phyloP scores from a whole-genome alignment of 2,888 invertebrate genomes.

The Pycnomerus fuliginosus region DNA sequence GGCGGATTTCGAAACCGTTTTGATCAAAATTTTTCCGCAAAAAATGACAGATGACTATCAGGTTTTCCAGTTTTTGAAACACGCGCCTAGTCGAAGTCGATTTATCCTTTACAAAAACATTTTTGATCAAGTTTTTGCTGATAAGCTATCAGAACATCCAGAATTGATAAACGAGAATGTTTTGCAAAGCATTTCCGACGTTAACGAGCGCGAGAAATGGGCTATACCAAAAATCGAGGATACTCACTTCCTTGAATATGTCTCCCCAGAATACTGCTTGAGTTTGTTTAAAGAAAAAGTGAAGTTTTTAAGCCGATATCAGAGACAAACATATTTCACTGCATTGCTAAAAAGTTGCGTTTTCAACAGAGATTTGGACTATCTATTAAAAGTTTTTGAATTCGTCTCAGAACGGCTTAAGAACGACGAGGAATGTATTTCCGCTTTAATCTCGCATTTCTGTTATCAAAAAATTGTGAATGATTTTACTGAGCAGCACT shows the following conservation, averaged over 20 bases:
- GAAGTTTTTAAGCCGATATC: background rate
- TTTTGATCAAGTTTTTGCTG: background rate
- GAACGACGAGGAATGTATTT: no score
- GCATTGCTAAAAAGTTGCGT: background rate
- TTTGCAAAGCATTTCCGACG: constrained; percentile 10
- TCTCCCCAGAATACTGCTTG: background rate
- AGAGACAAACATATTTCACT: background rate
- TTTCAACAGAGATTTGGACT: constrained; percentile 1
- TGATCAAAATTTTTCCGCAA: no score
- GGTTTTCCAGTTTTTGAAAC: background rate
- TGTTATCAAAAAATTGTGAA: no score
- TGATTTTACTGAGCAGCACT: no score
- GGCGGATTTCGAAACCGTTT: constrained; percentile 7
- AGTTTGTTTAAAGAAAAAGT: background rate
- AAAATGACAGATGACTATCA: no score
- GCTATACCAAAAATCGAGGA: background rate
- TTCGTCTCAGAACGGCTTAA: constrained; percentile 3
- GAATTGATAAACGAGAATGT: constrained; percentile 14
- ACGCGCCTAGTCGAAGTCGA: background rate
- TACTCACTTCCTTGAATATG: background rate
- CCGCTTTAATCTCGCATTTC: no score
- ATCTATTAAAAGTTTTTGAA: background rate
- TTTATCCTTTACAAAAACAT: background rate
- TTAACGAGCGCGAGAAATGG: constrained; percentile 6
- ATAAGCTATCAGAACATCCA: background rate